These are phyloP conservation scores for Turritopsis dohrnii DNA, from an alignment of 30 jellyfish, hydroid and myxozoan species.

Conservation along the genomic window DNA sequence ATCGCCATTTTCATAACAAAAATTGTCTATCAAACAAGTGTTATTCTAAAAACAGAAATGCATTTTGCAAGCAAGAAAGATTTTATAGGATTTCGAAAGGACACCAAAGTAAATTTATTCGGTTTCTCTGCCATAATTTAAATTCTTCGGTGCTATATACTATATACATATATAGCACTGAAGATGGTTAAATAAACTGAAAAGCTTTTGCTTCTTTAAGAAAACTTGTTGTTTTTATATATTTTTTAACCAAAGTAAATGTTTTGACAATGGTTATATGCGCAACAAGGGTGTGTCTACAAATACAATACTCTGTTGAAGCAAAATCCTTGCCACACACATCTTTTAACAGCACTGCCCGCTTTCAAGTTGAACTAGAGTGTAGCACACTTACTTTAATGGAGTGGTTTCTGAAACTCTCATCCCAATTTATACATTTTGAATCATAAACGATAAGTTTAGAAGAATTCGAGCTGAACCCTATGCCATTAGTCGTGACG, in stretches of 20 bases:
- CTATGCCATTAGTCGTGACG: background rate
- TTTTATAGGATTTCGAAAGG: too few species aligned
- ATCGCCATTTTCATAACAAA: background rate
- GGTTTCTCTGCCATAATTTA: too few species aligned
- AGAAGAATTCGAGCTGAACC: background rate
- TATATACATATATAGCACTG: too few species aligned
- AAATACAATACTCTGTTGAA: too few species aligned
- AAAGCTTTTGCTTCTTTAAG: too few species aligned
- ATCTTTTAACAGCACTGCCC: too few species aligned
- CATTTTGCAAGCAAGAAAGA: background rate
- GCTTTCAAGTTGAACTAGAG: too few species aligned
- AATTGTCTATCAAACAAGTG: constrained; percentile 8
- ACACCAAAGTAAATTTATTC: too few species aligned
- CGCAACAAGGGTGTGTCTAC: background rate
- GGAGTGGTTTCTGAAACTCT: background rate
- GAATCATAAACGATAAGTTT: background rate
- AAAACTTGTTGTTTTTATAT: too few species aligned
- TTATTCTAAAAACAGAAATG: background rate
- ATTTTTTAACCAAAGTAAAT: background rate
- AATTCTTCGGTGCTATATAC: too few species aligned
- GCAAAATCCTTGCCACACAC: too few species aligned
- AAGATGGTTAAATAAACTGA: too few species aligned
- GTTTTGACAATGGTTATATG: background rate
- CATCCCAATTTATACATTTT: constrained; percentile 1
- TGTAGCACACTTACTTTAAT: background rate